Conservation (phyloP, 2,113 vertebrate genomes). For the Coregonus clupeaformis region DNA sequence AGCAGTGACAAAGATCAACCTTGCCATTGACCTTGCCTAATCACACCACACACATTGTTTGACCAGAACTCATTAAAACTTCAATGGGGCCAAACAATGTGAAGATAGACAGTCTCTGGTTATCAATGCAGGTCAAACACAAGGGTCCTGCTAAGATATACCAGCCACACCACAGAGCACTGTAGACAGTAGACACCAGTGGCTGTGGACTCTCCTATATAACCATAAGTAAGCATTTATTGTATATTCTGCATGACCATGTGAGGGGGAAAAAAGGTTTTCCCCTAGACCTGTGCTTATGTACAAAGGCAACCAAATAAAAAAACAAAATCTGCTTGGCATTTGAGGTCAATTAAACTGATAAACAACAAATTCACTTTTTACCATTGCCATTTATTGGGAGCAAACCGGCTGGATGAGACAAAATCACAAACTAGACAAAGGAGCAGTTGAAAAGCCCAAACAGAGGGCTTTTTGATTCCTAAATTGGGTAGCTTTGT, state of each 20-base stretch:
- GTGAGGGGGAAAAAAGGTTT: too few relatives aligned
- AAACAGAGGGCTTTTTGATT: background rate
- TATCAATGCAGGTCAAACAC: background rate
- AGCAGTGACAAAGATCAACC: background rate
- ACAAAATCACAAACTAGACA: too few relatives aligned
- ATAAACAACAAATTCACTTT: too few relatives aligned
- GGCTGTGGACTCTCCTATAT: background rate
- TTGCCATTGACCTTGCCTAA: conserved; percentile 1
- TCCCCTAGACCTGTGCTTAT: too few relatives aligned
- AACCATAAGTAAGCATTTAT: too few relatives aligned
- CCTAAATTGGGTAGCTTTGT: background rate
- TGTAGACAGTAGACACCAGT: background rate
- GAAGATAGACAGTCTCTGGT: background rate
- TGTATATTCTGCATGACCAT: too few relatives aligned
- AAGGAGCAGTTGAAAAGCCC: background rate
- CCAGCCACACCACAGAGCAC: background rate
- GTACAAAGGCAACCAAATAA: too few relatives aligned
- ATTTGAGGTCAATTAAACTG: background rate
- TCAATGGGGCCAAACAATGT: background rate
- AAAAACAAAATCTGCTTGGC: too few relatives aligned
- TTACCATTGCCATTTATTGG: too few relatives aligned
- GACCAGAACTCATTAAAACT: conserved; percentile 10
- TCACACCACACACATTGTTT: conserved; percentile 35
- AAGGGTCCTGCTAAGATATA: background rate
- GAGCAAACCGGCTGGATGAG: background rate